Base-by-base conservation (phyloP, 2,113 vertebrate species). In the Varanus komodoensis region DNA sequence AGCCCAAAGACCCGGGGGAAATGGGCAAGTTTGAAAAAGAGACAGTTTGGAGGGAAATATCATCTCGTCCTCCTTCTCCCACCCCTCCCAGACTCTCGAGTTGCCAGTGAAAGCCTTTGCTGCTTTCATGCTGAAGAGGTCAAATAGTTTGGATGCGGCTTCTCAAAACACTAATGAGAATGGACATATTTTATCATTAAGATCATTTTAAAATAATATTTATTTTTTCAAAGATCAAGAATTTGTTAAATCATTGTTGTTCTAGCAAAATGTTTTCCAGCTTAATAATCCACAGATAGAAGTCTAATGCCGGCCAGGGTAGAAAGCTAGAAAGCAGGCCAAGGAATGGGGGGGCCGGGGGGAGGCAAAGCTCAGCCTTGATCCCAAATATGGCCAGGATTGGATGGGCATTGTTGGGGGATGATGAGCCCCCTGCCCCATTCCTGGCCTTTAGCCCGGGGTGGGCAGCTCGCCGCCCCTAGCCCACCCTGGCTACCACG, bases 21-120 rank as follows among this genome's bases (percentile, higher is more conserved):
- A 85, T 0, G 87, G 73, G 83, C 29, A 93, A 89, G 82, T n/a
- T 1, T 85, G 48, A 87, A 91, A 93, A 89, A 23, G 75, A 81
- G 27, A 73, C 23, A 4, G 23, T 86, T 82, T n/a, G n/a, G 48
- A n/a, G 34, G 6, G 1, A 0, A 0, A 61, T 14, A 75, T 15
- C 29, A 12, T 48, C 74, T 38, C 74, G 25, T 32, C 21, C 23
- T 34, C 8, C 29, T 48, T n/a, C 38, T 29, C 38, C 57, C 73
- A 0, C 71, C 6, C 64, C 6, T 38, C 32, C 44, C 32, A 29
- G 52, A 67, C 25, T 0, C 73, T 64, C 0, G 23, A 78, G 73
- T 50, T 77, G 57, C 57, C 88, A 84, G 38, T 84, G 57, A 52
- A 52, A 29, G 57, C 0, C 38, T 52, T 32, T 0, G 25, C 44